These are phyloP conservation scores for Xestia c-nigrum DNA, from an alignment of 2,888 invertebrate genomes.

Conservation along the genomic window DNA sequence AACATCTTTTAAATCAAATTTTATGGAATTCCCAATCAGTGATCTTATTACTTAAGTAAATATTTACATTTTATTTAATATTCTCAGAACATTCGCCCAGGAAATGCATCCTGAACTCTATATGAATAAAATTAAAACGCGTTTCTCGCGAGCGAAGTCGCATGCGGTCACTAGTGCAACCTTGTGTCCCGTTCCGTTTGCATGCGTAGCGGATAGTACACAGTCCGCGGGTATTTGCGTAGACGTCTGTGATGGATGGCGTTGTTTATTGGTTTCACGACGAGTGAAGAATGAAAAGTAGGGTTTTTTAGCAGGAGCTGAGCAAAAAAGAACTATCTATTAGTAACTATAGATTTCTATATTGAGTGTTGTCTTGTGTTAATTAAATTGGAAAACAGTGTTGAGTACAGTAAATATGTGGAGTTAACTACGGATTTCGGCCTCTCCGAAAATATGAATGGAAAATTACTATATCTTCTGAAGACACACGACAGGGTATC, in stretches of 20 bases:
- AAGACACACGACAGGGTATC: not conserved
- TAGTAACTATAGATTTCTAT: not conserved
- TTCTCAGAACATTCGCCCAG: not conserved
- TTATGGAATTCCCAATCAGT: not conserved
- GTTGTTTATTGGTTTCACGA: constrained; percentile 53
- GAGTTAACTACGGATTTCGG: not conserved
- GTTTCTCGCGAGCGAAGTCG: not conserved
- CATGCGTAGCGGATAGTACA: constrained; percentile 22
- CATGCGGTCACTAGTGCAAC: not conserved
- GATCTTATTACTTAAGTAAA: not conserved
- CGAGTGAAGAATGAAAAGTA: constrained; percentile 18
- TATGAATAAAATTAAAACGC: too few species aligned
- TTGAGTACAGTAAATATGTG: not conserved
- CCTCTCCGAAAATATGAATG: too few species aligned
- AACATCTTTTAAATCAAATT: not conserved
- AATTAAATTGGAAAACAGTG: not conserved
- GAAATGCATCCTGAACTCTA: not conserved
- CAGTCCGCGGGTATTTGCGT: constrained; percentile 11
- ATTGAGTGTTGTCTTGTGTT: not conserved
- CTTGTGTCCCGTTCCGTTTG: not conserved
- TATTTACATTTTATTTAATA: not conserved
- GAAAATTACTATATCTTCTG: not conserved
- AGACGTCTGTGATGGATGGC: constrained; percentile 48
- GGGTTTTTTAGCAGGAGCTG: not conserved
- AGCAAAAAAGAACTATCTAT: not conserved